phyloP scores from a whole-genome alignment of 2,113 vertebrate species.

The Datnioides undecimradiatus region DNA sequence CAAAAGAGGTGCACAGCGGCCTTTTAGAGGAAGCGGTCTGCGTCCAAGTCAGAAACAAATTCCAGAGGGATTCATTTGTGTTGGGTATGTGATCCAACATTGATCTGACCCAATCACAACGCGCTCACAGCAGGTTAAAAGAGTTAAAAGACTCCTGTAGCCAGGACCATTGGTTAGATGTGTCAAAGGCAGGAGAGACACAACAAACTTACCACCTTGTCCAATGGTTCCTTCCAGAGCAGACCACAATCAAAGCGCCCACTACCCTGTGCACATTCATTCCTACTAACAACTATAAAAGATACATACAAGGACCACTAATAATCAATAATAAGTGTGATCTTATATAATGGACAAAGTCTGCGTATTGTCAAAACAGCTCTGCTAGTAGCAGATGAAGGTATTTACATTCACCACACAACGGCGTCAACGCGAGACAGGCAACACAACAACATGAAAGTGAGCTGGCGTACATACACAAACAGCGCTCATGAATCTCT shows the following conservation, averaged over 20 bases:
- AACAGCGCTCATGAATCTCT: constrained; percentile 4
- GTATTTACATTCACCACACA: not conserved
- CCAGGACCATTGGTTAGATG: no score
- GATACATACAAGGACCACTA: not conserved
- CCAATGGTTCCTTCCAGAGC: no score
- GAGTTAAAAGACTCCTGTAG: not conserved
- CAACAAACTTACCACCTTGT: no score
- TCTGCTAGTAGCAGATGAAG: not conserved
- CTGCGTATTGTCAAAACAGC: not conserved
- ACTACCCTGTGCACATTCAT: no score
- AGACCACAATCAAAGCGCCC: no score
- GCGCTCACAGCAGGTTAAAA: not conserved
- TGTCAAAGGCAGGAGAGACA: no score
- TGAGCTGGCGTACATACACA: not conserved
- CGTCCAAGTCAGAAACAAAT: not conserved
- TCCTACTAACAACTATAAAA: no score
- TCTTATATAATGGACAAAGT: not conserved
- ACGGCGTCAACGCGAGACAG: not conserved
- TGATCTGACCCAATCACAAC: not conserved
- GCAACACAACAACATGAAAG: not conserved
- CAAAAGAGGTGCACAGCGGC: not conserved
- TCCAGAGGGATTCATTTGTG: not conserved
- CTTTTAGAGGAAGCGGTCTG: not conserved
- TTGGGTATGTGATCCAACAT: not conserved
- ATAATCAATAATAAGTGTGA: not conserved